Evolutionary conservation across 2,797 vertebrate genomes (phyloP), one percentile per base, ranked within the genome.

Genomic region (Rhynchonycteris naso): DNA sequence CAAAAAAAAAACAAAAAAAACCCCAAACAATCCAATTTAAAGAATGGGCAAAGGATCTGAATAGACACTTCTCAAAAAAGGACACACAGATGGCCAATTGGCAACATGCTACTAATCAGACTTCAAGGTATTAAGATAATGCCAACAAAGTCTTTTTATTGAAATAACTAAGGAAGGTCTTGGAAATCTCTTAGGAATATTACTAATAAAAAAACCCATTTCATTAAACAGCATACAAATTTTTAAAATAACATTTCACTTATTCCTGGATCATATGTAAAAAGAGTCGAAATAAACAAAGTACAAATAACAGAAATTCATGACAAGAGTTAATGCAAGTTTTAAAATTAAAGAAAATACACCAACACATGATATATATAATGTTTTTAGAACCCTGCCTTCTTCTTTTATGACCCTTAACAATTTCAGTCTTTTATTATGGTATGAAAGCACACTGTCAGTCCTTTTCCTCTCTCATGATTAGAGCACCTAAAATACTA

Each of bases 261-360:
- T 76, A 68, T 43, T 69, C 30, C 3, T 65, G 13, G 2, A 28
- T 88, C 69, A 7, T 33, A 15, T 11, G 5, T 78, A 76, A 88
- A 90, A 86, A 14, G 1, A 86, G 3, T 75, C 33, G 83, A 92
- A 87, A 84, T 84, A 72, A 3, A 83, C 91, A 65, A 4, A 54
- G 47, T 50, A 72, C 28, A 95, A 93, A 87, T 61, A 65, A 88
- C 16, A 93, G 43, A 79, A 92, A 87, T 52, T 76, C 18, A 52
- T 33, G 21, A 54, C 33, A 16, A 75, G n/a, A 59, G 0, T 72
- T 58, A 61, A 56, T 26, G 28, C 58, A 92, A 84, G 52, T 82
- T 86, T 38, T 22, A 71, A 92, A 82, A 79, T 74, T 79, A 54
- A 68, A n/a, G n/a, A 78, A 78, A 78, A 33, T 15, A 65, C 30